phyloP scores from a whole-genome alignment of 2,797 vertebrate genomes.

The Peromyscus melanophrys region DNA sequence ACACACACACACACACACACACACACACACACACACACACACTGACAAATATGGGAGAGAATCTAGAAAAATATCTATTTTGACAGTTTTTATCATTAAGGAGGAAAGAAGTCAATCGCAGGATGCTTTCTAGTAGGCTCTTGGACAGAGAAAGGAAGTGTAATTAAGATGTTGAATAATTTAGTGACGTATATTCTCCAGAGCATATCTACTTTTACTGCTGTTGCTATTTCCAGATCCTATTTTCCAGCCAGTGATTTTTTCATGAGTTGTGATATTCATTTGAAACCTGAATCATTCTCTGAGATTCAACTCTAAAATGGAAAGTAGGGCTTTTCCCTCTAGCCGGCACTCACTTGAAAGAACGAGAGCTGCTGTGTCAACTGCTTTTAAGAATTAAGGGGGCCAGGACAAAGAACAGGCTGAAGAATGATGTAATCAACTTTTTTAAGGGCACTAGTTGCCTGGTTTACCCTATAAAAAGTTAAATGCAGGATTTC shows the following conservation, averaged over 20 bases:
- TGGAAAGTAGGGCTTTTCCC: conserved; percentile 81
- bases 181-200: conserved; percentile 74
- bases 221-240: conserved; percentile 83
- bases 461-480: conserved; percentile 38
- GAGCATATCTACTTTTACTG: conserved; percentile 85
- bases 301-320: conserved; percentile 78
- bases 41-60: not conserved
- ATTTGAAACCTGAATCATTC: conserved; percentile 79
- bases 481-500: conserved; percentile 28
- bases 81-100: conserved; percentile 72
- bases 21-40: not conserved
- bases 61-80: conserved; percentile 58
- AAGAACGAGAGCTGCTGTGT: conserved; percentile 75
- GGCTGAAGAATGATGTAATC: conserved; percentile 25
- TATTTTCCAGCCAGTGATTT: conserved; percentile 79
- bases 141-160: conserved; percentile 73
- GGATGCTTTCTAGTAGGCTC: conserved; percentile 73
- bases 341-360: conserved; percentile 75
- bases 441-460: not conserved
- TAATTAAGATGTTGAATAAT: conserved; percentile 84
- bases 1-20: not conserved
- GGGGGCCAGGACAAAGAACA: conserved; percentile 60
- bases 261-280: conserved; percentile 78
- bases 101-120: conserved; percentile 62
- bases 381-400: conserved; percentile 75